Conservation (phyloP, 2,888 invertebrate species). For the Drymonia ruficornis region DNA sequence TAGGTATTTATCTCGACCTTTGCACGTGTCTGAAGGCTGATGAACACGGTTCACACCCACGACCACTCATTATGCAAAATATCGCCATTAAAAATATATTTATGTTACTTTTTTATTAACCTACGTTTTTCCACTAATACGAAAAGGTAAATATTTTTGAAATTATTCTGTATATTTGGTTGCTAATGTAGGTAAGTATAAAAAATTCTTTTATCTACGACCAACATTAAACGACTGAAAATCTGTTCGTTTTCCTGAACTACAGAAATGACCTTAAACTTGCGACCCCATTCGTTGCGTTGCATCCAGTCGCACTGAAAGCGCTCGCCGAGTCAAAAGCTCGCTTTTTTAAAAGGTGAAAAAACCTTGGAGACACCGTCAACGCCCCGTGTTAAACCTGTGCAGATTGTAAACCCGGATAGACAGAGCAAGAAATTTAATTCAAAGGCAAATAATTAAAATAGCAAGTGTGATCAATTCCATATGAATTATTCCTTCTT, state of each 20-base stretch:
- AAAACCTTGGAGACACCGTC: constrained; percentile 33
- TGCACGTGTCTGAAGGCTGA: not conserved
- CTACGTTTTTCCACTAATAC: too few species aligned
- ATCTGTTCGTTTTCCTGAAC: not conserved
- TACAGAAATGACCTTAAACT: constrained; percentile 41
- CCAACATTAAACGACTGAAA: too few species aligned
- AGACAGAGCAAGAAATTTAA: constrained; percentile 16
- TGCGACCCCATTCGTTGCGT: constrained; percentile 34
- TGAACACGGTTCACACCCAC: not conserved
- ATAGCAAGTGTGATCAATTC: too few species aligned
- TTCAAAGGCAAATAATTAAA: too few species aligned
- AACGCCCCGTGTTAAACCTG: constrained; percentile 18
- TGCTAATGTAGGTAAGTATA: too few species aligned
- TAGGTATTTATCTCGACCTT: not conserved
- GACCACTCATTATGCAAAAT: not conserved
- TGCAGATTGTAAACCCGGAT: constrained; percentile 17
- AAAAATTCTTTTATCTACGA: too few species aligned
- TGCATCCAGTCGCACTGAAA: constrained; percentile 23
- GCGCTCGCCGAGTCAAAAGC: constrained; percentile 46
- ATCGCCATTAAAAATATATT: too few species aligned
- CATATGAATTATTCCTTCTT: too few species aligned
- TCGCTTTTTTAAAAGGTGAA: constrained; percentile 43
- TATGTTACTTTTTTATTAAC: too few species aligned
- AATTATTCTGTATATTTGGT: too few species aligned
- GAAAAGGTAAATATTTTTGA: too few species aligned